Percentiles rank a stretch among this genome's conserved stretches.
Evolutionary conservation across 2,888 invertebrate genomes (phyloP).

Genomic region (Andrena camellia): DNA sequence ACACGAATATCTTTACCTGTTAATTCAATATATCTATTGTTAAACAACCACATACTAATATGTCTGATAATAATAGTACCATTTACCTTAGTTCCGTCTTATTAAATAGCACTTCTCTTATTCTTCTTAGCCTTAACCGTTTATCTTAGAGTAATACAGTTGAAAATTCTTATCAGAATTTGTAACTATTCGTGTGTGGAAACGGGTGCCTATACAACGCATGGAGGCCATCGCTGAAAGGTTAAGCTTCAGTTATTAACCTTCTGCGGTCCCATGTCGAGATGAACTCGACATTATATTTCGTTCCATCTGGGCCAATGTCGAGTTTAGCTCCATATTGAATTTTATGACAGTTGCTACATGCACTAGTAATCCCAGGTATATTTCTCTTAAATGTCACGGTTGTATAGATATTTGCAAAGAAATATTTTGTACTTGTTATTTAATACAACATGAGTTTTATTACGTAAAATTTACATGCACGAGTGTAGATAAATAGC

Average conservation of each 20-base stretch:
- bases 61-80: too few species aligned
- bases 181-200: neutral
- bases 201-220: neutral
- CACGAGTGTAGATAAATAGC: neutral
- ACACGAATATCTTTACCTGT: too few species aligned
- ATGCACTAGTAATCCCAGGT: neutral
- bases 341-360: slow-evolving; percentile 3
- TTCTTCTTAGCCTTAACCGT: too few species aligned
- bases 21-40: too few species aligned
- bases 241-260: slow-evolving; percentile 12
- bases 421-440: neutral
- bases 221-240: neutral
- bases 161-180: neutral
- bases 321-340: slow-evolving; percentile 10
- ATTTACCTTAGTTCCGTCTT: too few species aligned
- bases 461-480: neutral
- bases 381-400: neutral
- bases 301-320: neutral
- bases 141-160: neutral
- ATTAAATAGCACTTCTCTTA: too few species aligned
- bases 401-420: neutral
- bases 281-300: slow-evolving; percentile 6
- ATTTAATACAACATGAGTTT: neutral
- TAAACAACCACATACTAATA: too few species aligned
- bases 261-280: slow-evolving; percentile 9